A percentile compares a stretch with the other conserved stretches of the same genome.
Conservation (phyloP, 2,888 invertebrate genomes). For the Parasteatoda lunata region DNA sequence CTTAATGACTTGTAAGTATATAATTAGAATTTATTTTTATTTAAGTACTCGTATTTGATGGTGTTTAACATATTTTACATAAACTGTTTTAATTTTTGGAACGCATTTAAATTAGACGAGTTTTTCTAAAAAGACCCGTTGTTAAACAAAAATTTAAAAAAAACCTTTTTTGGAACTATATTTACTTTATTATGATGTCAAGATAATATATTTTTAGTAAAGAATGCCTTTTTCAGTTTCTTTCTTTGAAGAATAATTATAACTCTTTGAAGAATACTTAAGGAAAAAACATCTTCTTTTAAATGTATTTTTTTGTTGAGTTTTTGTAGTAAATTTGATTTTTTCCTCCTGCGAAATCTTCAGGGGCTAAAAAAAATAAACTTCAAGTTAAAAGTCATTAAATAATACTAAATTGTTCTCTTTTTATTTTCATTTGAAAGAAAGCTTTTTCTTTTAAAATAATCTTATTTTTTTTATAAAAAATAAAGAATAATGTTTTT, state of each 20-base stretch:
- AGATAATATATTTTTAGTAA: neutral
- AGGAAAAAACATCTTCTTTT: neutral
- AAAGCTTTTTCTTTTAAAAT: neutral
- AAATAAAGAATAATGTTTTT: neutral
- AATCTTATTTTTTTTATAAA: neutral
- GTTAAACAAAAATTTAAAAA: no score
- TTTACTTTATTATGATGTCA: neutral
- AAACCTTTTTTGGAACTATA: no score
- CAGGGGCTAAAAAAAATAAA: neutral
- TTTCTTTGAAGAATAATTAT: neutral
- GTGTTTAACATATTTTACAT: no score
- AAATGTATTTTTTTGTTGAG: neutral
- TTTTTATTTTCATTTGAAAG: neutral
- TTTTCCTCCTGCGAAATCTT: neutral
- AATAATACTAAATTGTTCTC: neutral
- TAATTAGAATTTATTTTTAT: no score
- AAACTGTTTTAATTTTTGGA: neutral
- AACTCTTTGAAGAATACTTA: neutral
- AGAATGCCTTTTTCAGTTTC: neutral
- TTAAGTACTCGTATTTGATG: no score
- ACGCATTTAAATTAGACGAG: neutral
- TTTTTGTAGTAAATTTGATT: neutral
- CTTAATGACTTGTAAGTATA: no score
- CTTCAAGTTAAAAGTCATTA: neutral
- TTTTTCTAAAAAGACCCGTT: neutral